A percentile compares a stretch with the other conserved stretches of the same genome.
phyloP scores from a whole-genome alignment of 1,140 invertebrate genomes.

The Charaxes varanes region DNA sequence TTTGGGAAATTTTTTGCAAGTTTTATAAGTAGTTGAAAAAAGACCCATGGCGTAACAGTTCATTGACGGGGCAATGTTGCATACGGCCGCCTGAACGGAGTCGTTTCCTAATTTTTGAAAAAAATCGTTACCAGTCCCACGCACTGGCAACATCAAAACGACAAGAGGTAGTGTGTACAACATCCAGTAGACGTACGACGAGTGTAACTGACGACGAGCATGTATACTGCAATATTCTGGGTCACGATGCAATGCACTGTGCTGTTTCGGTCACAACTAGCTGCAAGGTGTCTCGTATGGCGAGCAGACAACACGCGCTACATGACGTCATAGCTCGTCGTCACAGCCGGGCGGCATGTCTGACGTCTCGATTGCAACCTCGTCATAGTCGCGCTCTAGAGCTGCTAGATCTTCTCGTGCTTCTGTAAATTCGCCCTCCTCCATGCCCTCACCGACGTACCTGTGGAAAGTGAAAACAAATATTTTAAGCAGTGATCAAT shows the following conservation, averaged over 20 bases:
- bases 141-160: not conserved
- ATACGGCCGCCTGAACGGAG: no score
- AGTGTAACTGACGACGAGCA: no score
- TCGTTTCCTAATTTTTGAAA: no score
- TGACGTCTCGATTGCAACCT: slow-evolving; percentile 59
- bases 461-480: slow-evolving; percentile 36
- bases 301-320: not conserved
- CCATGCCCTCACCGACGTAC: slow-evolving; percentile 85
- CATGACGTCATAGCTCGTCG: slow-evolving; percentile 45
- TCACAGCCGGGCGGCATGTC: slow-evolving; percentile 51
- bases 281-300: slow-evolving; percentile 7
- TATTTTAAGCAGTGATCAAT: no score
- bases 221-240: no score
- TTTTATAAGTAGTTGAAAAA: no score
- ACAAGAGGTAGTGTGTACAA: not conserved
- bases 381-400: slow-evolving; percentile 58
- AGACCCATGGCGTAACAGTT: no score
- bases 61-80: no score
- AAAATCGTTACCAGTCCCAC: not conserved
- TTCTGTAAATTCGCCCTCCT: slow-evolving; percentile 85
- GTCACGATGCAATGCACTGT: no score
- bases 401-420: slow-evolving; percentile 84
- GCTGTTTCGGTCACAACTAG: not conserved
- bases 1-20: no score
- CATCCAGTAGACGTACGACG: no score